phyloP scores from a whole-genome alignment of 2,113 vertebrate genomes.

The Tringa solitaria region DNA sequence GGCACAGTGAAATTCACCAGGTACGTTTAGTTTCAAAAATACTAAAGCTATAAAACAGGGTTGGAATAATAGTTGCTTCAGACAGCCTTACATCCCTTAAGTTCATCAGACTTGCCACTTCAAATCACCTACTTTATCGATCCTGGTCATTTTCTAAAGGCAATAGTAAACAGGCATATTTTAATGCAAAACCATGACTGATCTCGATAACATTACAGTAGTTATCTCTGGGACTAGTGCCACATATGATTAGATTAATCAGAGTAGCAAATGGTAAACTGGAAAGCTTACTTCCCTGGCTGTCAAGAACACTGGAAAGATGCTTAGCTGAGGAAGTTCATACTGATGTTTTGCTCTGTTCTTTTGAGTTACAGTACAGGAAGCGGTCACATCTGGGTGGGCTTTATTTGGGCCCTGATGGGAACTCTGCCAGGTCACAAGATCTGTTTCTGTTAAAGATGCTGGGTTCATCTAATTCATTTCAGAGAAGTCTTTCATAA shows the following conservation, averaged over 20 bases:
- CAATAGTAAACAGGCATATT: not conserved
- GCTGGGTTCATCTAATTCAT: conserved; percentile 49
- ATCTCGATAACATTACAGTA: not conserved
- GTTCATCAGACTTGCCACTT: not conserved
- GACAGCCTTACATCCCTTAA: not conserved
- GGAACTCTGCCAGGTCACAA: conserved; percentile 26
- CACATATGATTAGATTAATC: accelerated
- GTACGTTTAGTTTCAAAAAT: not conserved
- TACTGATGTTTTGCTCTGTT: not conserved
- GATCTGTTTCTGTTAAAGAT: conserved; percentile 51
- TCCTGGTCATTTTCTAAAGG: not conserved
- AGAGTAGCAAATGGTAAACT: not conserved
- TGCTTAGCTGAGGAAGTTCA: not conserved
- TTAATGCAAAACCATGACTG: not conserved
- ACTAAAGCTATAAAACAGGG: not conserved
- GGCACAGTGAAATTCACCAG: not conserved
- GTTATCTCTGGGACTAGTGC: not conserved
- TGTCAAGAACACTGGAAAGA: not conserved
- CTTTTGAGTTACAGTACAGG: not conserved
- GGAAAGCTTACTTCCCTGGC: not conserved
- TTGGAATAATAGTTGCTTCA: not conserved
- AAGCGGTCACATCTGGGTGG: conserved; percentile 32
- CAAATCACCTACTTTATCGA: not conserved
- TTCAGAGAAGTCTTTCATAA: conserved; percentile 65
- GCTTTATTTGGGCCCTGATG: conserved; percentile 21